Evolutionary conservation across 1,140 invertebrate species (phyloP), one percentile per base, ranked within the genome.

Genomic region (Chymomyza costata): DNA sequence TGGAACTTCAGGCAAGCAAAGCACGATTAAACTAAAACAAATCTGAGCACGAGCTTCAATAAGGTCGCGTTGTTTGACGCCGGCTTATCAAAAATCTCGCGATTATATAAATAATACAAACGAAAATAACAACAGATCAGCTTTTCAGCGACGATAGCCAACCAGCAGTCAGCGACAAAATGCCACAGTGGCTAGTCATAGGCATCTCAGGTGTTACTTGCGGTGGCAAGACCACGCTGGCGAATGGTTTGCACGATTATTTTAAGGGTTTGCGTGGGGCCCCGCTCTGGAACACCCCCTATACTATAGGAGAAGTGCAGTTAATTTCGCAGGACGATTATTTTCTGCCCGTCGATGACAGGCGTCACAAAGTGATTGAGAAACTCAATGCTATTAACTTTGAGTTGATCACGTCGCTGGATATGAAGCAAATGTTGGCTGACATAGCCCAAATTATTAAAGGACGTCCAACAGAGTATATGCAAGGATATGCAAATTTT

Each of bases 121-220:
- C 3, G 35, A 16, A 5, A 30, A 43, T 10, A 50, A 40, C 14
- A 49, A 49, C 8, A 2, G 19, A 6, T 7, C 19, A 5, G 43
- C 45, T 40, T 17, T n/a, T n/a, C 25, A 30, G 14, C 28, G 25
- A 8, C 3, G 25, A 30, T 2, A 7, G 7, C 8, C 21, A 13
- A 49, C 21, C 3, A 19, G 17, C 65, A 74, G 52, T 74, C 28
- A 51, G 21, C n/a, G 43, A 40, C 65, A 82, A 82, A 17, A 82
- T 70, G 60, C 84, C 85, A 28, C 85, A 89, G 17, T 93, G 91
- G 91, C 69, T 92, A 11, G 81, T 94, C 7, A 87, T 95, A 46
- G 93, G 92, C 14, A 89, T 95, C 57, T 90, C 91, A 7, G 93
- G 94, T 1, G 90, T 91, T 2, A 94, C 93, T 0, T 93, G 92